Conservation (phyloP, 2,797 vertebrate species). For the Trachops cirrhosus region DNA sequence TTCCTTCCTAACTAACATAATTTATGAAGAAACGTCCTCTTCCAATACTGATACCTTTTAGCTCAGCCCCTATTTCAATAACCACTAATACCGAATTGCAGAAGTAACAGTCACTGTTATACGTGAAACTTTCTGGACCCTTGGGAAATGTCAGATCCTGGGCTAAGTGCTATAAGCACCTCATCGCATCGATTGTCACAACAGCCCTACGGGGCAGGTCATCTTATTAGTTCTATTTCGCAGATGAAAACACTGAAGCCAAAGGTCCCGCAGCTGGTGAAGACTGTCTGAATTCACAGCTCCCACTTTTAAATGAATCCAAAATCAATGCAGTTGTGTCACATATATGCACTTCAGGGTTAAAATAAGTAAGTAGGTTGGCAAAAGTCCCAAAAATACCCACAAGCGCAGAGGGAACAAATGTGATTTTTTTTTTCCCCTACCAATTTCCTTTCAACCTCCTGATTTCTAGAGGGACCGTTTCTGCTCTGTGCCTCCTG, state of each 20-base stretch:
- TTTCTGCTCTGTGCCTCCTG: conserved; percentile 24
- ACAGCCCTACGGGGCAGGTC: background rate
- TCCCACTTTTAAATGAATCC: conserved; percentile 26
- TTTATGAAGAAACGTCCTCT: background rate
- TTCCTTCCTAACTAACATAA: conserved; percentile 4
- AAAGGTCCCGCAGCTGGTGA: background rate
- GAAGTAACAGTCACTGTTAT: background rate
- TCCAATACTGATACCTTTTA: background rate
- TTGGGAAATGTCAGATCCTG: background rate
- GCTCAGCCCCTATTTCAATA: background rate
- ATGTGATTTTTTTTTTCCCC: conserved; percentile 62
- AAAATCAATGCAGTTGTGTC: conserved; percentile 52
- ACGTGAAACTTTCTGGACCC: background rate
- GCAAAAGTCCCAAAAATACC: conserved; percentile 59
- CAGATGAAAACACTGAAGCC: background rate
- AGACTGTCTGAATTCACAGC: background rate
- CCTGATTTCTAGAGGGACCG: conserved; percentile 60
- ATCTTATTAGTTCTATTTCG: background rate
- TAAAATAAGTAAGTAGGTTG: conserved; percentile 74
- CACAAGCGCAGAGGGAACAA: conserved; percentile 54
- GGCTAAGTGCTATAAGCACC: background rate
- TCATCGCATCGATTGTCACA: background rate
- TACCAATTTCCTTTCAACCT: conserved; percentile 60
- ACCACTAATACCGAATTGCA: background rate
- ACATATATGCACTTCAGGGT: conserved; percentile 5